Evolutionary conservation across 2,113 vertebrate species (phyloP).

Genomic region (Tetrao urogallus): DNA sequence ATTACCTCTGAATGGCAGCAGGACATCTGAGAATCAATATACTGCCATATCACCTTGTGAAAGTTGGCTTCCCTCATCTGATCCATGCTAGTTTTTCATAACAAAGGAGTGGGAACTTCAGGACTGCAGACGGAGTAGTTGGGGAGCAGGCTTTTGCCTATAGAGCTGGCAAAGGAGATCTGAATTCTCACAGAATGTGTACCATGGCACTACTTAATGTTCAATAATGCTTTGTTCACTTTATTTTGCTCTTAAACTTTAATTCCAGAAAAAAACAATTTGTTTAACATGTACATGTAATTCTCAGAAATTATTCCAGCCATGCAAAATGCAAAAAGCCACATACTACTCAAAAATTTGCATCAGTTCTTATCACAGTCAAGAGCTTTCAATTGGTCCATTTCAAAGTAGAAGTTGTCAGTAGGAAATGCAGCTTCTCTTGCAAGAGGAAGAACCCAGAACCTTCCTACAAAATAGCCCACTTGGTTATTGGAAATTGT

Average conservation of each 20-base stretch:
- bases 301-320: constrained; percentile 22
- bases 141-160: not conserved
- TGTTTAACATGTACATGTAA: not conserved
- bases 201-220: not conserved
- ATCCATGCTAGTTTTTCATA: not conserved
- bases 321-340: not conserved
- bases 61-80: not conserved
- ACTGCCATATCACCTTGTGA: not conserved
- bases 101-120: accelerated
- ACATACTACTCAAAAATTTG: not conserved
- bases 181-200: not conserved
- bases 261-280: not conserved
- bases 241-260: constrained; percentile 6
- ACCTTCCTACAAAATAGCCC: not conserved
- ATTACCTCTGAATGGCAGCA: not conserved
- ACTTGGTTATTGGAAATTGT: not conserved
- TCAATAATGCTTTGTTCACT: not conserved
- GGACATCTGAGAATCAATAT: not conserved
- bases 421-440: constrained; percentile 5
- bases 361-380: not conserved
- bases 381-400: not conserved
- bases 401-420: constrained; percentile 3
- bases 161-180: not conserved
- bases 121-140: not conserved
- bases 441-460: not conserved